phyloP scores from a whole-genome alignment of 2,113 vertebrate species.

The Hyperopisus bebe region DNA sequence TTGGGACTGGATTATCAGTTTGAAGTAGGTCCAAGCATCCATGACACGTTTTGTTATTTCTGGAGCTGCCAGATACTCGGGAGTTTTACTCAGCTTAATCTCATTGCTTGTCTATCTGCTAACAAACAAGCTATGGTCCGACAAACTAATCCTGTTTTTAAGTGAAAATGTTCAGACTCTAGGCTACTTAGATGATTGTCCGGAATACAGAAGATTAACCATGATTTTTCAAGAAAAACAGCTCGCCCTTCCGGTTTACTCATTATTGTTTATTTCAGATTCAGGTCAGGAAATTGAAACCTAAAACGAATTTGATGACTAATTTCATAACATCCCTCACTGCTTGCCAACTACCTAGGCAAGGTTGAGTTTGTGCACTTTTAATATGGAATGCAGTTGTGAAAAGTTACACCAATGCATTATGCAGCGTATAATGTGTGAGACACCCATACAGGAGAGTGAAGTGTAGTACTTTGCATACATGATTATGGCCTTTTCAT shows the following conservation, averaged over 20 bases:
- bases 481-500: background rate
- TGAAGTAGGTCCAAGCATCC: conserved; percentile 12
- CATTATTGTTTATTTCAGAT: background rate
- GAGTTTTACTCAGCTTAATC: conserved; percentile 4
- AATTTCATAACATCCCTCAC: background rate
- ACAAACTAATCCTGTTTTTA: background rate
- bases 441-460: background rate
- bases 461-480: background rate
- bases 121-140: background rate
- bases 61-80: background rate
- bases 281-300: background rate
- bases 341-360: background rate
- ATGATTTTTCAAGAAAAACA: background rate
- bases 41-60: conserved; percentile 26
- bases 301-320: background rate
- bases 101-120: conserved; percentile 18
- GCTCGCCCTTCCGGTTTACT: background rate
- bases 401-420: background rate
- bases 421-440: background rate
- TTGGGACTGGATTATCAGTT: conserved; percentile 24
- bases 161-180: background rate
- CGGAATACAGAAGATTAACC: background rate
- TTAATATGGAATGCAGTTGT: background rate
- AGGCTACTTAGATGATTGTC: background rate
- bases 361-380: background rate